Conservation (phyloP, 2,888 invertebrate genomes). For the Mystacides longicornis region DNA sequence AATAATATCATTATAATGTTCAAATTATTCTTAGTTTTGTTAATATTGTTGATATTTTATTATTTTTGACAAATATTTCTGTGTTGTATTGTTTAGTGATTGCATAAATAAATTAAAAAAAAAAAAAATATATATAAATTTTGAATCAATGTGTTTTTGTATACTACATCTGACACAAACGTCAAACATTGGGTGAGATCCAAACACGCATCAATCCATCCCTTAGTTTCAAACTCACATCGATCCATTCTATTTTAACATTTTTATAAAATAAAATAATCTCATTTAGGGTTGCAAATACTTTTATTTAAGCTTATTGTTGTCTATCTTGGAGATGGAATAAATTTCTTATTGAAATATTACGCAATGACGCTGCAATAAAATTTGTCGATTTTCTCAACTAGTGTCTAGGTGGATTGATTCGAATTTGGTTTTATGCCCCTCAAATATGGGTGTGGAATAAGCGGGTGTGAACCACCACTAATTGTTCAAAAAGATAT, state of each 20-base stretch:
- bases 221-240: neutral
- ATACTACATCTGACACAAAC: neutral
- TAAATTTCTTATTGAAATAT: neutral
- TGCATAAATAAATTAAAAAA: neutral
- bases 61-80: neutral
- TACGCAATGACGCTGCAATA: neutral
- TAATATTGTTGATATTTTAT: too few species aligned
- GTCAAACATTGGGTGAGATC: neutral
- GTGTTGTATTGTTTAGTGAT: neutral
- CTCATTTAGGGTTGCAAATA: neutral
- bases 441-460: too few species aligned
- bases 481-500: too few species aligned
- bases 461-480: too few species aligned
- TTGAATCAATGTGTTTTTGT: neutral
- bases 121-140: neutral
- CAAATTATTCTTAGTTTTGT: too few species aligned
- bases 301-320: neutral
- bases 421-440: neutral
- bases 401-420: neutral
- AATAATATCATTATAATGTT: too few species aligned
- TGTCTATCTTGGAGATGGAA: neutral
- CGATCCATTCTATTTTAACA: neutral
- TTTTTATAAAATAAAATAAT: slow-evolving; percentile 19
- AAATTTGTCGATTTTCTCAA: neutral
- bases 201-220: neutral